Evolutionary conservation across 92 coral and sea anemone genomes (phyloP).

Genomic region (Epizoanthus stellaris): DNA sequence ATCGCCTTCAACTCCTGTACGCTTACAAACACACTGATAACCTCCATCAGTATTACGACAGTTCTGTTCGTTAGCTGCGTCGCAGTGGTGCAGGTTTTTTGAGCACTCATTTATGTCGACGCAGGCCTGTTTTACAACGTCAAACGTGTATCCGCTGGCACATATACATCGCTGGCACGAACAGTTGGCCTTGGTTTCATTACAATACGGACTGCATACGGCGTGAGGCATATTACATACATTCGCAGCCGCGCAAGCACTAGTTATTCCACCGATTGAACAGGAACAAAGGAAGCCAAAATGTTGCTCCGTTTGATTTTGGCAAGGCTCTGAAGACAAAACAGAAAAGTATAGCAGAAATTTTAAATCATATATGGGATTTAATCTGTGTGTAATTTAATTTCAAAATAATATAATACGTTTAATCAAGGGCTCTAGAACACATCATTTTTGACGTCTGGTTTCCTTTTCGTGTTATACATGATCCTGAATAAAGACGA

Average conservation of each 20-base stretch:
- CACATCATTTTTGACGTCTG: no score
- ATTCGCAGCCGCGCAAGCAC: neutral
- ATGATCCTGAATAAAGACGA: no score
- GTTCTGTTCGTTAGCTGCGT: neutral
- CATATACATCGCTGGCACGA: conserved; percentile 37
- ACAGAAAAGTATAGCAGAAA: neutral
- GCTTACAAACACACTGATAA: conserved; percentile 22
- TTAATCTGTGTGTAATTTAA: no score
- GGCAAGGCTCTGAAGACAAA: conserved; percentile 19
- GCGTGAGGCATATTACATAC: conserved; percentile 9
- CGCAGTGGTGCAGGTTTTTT: conserved; percentile 19
- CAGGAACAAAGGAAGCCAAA: conserved; percentile 27
- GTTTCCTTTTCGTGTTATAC: no score
- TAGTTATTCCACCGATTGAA: neutral
- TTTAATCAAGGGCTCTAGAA: no score
- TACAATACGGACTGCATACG: conserved; percentile 2
- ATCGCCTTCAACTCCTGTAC: conserved; percentile 26
- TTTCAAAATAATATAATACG: no score
- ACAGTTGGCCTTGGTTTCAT: conserved; percentile 5
- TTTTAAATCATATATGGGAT: no score
- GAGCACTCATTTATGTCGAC: conserved; percentile 31
- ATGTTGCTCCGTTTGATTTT: conserved; percentile 1
- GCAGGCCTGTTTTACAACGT: neutral
- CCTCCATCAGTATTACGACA: conserved; percentile 28
- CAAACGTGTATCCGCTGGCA: conserved; percentile 22